A percentile compares a stretch with the other conserved stretches of the same genome.
Evolutionary conservation across 2,888 invertebrate genomes (phyloP).

Genomic region (Papilio elwesi): DNA sequence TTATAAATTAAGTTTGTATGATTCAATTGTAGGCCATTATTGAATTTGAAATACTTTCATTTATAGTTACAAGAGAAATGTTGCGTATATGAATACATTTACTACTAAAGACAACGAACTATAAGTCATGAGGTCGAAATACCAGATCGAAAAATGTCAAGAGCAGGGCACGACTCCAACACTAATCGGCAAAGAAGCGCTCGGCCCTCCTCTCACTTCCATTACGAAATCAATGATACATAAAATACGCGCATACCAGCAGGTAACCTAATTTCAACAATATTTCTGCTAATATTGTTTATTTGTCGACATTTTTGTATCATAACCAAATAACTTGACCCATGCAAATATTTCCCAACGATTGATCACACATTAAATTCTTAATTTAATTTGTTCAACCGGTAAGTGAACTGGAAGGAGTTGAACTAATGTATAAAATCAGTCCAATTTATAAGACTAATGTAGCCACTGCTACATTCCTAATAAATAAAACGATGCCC

Average conservation of each 20-base stretch:
- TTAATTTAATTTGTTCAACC: too few relatives aligned
- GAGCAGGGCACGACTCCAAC: slow-evolving; percentile 60
- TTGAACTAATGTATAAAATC: too few relatives aligned
- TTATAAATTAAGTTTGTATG: too few relatives aligned
- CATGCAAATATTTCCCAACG: background rate
- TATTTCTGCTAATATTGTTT: slow-evolving; percentile 11
- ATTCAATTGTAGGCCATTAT: too few relatives aligned
- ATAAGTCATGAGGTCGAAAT: slow-evolving; percentile 55
- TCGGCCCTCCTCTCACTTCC: slow-evolving; percentile 66
- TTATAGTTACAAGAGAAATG: background rate
- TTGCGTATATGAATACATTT: background rate
- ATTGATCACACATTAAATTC: too few relatives aligned
- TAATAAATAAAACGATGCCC: too few relatives aligned
- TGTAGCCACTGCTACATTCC: too few relatives aligned
- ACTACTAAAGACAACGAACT: background rate
- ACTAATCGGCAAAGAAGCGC: slow-evolving; percentile 54
- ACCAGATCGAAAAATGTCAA: slow-evolving; percentile 69
- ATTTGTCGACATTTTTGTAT: slow-evolving; percentile 19
- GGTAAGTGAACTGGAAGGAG: too few relatives aligned
- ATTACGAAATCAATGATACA: slow-evolving; percentile 58
- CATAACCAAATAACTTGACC: background rate
- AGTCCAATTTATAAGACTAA: too few relatives aligned
- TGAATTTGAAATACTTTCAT: too few relatives aligned
- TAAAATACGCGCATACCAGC: slow-evolving; percentile 28
- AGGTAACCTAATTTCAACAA: slow-evolving; percentile 15